A percentile compares a stretch with the other conserved stretches of the same genome.
phyloP scores from a whole-genome alignment of 23 tunicate species.

The Trididemnum nubilum region DNA sequence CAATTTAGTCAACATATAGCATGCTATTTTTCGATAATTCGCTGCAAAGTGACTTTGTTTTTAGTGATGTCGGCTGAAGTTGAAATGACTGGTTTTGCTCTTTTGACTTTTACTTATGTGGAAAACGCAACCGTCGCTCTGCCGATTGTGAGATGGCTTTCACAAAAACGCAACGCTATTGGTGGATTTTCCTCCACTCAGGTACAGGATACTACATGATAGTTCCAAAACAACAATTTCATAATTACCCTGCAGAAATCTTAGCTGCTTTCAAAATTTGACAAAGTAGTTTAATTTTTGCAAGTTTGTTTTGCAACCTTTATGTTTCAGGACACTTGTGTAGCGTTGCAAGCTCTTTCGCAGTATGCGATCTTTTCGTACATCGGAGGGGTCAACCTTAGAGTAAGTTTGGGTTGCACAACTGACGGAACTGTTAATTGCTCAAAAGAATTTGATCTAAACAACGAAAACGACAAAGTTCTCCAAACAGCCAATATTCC shows the following conservation, averaged over 20 bases:
- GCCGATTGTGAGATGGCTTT: constrained; percentile 90
- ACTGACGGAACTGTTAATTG: constrained; percentile 28
- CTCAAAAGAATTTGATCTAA: constrained; percentile 38
- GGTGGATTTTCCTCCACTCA: constrained; percentile 98
- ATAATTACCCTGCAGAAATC: no score
- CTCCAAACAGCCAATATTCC: constrained; percentile 63
- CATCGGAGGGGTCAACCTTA: constrained; percentile 77
- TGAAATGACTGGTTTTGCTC: constrained; percentile 93
- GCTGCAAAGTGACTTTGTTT: no score
- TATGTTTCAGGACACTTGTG: constrained; percentile 88
- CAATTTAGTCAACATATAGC: no score
- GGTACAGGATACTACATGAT: constrained; percentile 32
- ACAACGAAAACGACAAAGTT: constrained; percentile 84
- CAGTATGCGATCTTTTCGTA: constrained; percentile 81
- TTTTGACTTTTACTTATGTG: constrained; percentile 65
- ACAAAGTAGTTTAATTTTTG: no score
- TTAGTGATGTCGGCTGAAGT: constrained; percentile 93
- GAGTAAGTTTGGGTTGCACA: constrained; percentile 49
- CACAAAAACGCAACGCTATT: constrained; percentile 69
- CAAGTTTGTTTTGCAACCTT: no score
- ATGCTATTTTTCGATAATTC: no score
- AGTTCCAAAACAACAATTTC: no score
- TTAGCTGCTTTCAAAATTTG: no score
- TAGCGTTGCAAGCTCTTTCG: constrained; percentile 91
- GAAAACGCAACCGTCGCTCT: constrained; percentile 58